Base-by-base conservation (phyloP, 92 coral and sea anemone genomes). In the Palythoa caribaeorum region DNA sequence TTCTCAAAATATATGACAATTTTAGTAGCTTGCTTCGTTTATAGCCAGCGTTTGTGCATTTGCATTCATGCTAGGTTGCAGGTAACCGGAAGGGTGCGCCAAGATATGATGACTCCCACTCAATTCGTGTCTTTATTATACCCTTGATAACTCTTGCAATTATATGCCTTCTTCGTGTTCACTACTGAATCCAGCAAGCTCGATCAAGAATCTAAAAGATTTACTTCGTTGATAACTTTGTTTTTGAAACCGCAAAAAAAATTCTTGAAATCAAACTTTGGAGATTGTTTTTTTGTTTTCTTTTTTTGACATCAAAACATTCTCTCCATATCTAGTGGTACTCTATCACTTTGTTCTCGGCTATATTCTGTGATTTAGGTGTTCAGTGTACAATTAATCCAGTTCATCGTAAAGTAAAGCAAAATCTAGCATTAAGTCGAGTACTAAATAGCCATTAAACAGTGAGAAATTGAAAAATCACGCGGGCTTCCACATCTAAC, bases 21-120 rank as follows among this genome's bases (percentile, higher is more conserved):
- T 76, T 50, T 40, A 48, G 14, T 53, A 48, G 62, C 6, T 47
- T 50, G 9, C 54, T 20, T 47, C 16, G 79, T 9, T 15, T 20
- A 71, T 71, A 38, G 78, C 15, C 2, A 38, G 35, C 15, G 11
- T 36, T 28, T 35, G 71, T 63, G 4, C 70, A 63, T 1, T 17
- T 9, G 9, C 9, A 17, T 17, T 21, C 70, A 63, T 63, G 81
- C 60, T 77, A 47, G n/a, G 12, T 35, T 20, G 19, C 39, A 35
- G 60, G 38, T 20, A 51, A 6, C 35, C 81, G 81, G 81, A 77
- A 77, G 60, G 81, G 81, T 10, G 81, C 40, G 81, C 38, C 59
- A 20, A 20, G 65, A 13, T 50, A 28, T 20, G 11, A 77, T 50
- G 1, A 53, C 38, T 51, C 59, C 81, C 81, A 52, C 44, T 77